A percentile compares a stretch with the other conserved stretches of the same genome.
Conservation (phyloP, 2,113 vertebrate genomes). For the Leucopternis melanops region DNA sequence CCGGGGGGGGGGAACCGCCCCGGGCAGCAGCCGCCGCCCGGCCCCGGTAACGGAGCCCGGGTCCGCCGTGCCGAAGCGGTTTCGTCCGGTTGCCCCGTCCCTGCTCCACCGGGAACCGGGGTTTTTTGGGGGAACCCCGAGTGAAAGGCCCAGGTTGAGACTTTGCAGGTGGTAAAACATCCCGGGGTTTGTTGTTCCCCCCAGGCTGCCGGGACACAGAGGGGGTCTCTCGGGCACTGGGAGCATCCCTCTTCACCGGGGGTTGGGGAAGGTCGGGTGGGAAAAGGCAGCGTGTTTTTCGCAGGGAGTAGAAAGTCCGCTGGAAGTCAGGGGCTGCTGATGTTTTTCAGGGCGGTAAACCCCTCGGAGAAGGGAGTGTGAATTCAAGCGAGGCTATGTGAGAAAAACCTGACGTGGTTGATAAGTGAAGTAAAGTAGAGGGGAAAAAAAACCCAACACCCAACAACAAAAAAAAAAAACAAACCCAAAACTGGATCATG, state of each 20-base stretch:
- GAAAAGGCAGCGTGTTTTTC: rapidly evolving
- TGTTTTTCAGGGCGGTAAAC: neutral
- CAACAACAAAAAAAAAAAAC: too few species aligned
- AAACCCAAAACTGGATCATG: neutral
- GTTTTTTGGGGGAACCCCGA: too few species aligned
- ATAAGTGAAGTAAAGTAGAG: neutral
- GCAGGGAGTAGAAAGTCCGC: neutral
- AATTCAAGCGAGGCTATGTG: neutral
- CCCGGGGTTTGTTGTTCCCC: too few species aligned
- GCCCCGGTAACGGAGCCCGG: too few species aligned
- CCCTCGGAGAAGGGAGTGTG: neutral
- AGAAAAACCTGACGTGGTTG: constrained; percentile 15
- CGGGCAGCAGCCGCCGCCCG: too few species aligned
- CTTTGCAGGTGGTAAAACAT: too few species aligned
- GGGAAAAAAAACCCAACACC: too few species aligned
- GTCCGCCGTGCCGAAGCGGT: too few species aligned
- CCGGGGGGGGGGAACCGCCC: too few species aligned
- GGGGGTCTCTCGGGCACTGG: rapidly evolving
- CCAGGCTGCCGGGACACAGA: neutral
- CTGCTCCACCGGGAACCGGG: too few species aligned
- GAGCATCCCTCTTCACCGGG: neutral
- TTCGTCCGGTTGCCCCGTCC: too few species aligned
- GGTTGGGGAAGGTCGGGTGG: rapidly evolving
- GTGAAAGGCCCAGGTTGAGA: too few species aligned
- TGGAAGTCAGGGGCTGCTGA: neutral